Conservation (phyloP, 2,113 vertebrate genomes). For the Picathartes gymnocephalus region DNA sequence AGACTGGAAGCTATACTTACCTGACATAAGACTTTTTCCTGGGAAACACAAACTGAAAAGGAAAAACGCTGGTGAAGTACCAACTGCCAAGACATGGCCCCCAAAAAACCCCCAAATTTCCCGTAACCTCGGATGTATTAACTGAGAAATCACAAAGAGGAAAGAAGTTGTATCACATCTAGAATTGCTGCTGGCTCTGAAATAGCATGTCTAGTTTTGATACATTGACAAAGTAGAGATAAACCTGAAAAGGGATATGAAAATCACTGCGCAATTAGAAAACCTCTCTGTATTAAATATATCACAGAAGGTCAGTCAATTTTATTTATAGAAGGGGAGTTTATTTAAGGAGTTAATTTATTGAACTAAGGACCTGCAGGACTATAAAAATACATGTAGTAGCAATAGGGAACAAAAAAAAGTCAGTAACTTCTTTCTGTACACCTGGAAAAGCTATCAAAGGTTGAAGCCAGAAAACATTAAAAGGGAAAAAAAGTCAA, state of each 20-base stretch:
- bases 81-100: neutral
- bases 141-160: neutral
- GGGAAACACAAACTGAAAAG: neutral
- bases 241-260: neutral
- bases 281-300: neutral
- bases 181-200: neutral
- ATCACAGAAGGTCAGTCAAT: neutral
- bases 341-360: neutral
- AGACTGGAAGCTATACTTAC: neutral
- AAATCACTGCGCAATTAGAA: neutral
- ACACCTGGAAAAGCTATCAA: neutral
- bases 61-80: neutral
- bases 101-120: neutral
- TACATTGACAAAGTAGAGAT: neutral
- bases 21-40: neutral
- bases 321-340: neutral
- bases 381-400: neutral
- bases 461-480: neutral
- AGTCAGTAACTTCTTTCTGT: neutral
- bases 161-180: neutral
- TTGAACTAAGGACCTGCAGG: neutral
- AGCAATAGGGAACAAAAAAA: neutral
- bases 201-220: neutral
- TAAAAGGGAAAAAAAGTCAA: neutral
- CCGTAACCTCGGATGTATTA: neutral